phyloP scores from a whole-genome alignment of 2,797 vertebrate species.

The Streptopelia turtur region DNA sequence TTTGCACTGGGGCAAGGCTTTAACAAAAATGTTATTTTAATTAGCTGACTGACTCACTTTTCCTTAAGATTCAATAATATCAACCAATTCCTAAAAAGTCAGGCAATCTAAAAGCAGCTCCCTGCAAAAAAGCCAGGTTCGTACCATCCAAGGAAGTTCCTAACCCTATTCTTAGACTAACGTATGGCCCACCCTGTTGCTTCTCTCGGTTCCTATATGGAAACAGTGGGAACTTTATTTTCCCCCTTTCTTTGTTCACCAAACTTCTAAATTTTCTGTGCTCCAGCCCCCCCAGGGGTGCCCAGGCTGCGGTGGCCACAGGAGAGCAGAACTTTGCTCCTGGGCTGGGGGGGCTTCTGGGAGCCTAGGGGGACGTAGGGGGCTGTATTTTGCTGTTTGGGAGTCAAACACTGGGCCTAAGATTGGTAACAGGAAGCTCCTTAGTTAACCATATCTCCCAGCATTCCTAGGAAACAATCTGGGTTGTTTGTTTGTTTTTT shows the following conservation, averaged over 20 bases:
- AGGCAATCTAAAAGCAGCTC: background rate
- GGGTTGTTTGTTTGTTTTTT: background rate
- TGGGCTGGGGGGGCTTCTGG: background rate
- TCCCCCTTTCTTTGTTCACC: background rate
- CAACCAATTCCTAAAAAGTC: conserved; percentile 4
- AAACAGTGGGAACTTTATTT: background rate
- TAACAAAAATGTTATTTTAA: background rate
- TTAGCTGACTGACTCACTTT: background rate
- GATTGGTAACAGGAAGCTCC: background rate
- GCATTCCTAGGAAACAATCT: background rate
- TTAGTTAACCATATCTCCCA: background rate
- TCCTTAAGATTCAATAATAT: background rate
- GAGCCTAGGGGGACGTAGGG: background rate
- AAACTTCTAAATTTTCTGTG: background rate
- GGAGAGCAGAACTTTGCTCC: background rate
- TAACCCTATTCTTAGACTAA: background rate
- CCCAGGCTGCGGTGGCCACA: background rate
- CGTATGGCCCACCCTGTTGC: background rate
- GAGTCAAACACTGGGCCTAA: background rate
- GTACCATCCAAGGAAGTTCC: background rate
- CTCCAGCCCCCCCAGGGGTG: background rate
- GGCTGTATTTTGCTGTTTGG: background rate
- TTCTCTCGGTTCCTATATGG: background rate
- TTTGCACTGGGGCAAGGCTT: background rate
- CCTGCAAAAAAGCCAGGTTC: background rate